A percentile compares a stretch with the other conserved stretches of the same genome.
Conservation (phyloP, 2,888 invertebrate genomes). For the Cybosia mesomella region DNA sequence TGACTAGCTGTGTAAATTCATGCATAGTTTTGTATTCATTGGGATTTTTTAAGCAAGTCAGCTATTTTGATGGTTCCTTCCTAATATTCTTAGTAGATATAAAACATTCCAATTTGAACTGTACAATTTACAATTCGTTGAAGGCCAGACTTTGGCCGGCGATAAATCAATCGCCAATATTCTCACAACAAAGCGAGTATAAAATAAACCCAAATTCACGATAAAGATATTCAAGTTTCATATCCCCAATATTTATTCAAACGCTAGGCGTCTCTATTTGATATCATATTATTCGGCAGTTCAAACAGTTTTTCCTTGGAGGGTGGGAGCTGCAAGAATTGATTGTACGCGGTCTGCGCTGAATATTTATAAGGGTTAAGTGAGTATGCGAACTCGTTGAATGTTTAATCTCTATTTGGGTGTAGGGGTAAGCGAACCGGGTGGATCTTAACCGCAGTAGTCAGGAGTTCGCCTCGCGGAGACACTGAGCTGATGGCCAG, state of each 20-base stretch:
- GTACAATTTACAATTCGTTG: slow-evolving; percentile 21
- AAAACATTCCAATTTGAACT: slow-evolving; percentile 4
- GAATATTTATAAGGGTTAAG: slow-evolving; percentile 86
- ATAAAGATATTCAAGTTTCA: slow-evolving; percentile 60
- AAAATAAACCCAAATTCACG: slow-evolving; percentile 47
- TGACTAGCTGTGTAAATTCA: too few relatives aligned
- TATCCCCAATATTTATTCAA: slow-evolving; percentile 76
- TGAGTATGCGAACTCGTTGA: slow-evolving; percentile 85
- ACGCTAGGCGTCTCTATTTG: slow-evolving; percentile 71
- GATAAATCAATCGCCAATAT: slow-evolving; percentile 46
- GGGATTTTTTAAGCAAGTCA: neutral
- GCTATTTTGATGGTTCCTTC: neutral
- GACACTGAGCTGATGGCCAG: slow-evolving; percentile 31
- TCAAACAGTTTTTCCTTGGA: slow-evolving; percentile 80
- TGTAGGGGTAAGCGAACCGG: slow-evolving; percentile 57
- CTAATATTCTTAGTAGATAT: neutral
- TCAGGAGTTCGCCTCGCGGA: slow-evolving; percentile 42
- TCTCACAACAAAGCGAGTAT: slow-evolving; percentile 42
- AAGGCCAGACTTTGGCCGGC: slow-evolving; percentile 18
- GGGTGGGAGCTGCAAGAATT: slow-evolving; percentile 77
- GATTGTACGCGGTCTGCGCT: slow-evolving; percentile 81
- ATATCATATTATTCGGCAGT: slow-evolving; percentile 78
- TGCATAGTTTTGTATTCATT: too few relatives aligned
- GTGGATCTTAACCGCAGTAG: slow-evolving; percentile 52
- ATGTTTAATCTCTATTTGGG: slow-evolving; percentile 84